These are phyloP conservation scores for Pampus argenteus DNA, from an alignment of 2,797 vertebrate genomes.

Conservation along the genomic window DNA sequence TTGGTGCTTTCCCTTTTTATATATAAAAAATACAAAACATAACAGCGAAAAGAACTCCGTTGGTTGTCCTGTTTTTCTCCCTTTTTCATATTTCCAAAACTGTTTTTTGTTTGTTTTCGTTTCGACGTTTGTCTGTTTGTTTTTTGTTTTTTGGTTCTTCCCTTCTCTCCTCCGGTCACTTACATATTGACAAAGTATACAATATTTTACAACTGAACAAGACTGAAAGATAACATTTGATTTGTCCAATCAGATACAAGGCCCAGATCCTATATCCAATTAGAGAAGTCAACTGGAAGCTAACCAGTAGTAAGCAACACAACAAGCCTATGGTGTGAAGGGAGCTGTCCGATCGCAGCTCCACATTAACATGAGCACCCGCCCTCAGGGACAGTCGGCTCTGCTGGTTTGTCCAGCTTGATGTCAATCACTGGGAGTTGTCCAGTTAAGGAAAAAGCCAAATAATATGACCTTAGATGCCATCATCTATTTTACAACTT, in stretches of 20 bases:
- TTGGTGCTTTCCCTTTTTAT: conserved; percentile 89
- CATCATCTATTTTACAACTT: no score
- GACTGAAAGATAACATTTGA: conserved; percentile 86
- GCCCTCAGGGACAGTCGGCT: conserved; percentile 89
- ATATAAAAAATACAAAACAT: conserved; percentile 96
- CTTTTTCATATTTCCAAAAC: conserved; percentile 79
- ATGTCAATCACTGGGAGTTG: conserved; percentile 90
- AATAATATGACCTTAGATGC: not conserved
- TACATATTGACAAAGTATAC: conserved; percentile 93
- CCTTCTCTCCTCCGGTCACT: conserved; percentile 86
- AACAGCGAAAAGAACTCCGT: conserved; percentile 84
- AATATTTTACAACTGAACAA: conserved; percentile 93
- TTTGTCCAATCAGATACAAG: conserved; percentile 85
- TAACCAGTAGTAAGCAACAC: conserved; percentile 95
- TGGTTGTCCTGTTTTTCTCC: conserved; percentile 70
- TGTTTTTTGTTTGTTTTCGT: conserved; percentile 70
- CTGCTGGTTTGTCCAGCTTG: conserved; percentile 92
- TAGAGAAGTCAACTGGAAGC: conserved; percentile 90
- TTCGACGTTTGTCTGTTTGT: conserved; percentile 68
- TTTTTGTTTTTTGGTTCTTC: conserved; percentile 64
- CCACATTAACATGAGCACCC: conserved; percentile 94
- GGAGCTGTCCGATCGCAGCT: conserved; percentile 82
- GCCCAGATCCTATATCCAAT: conserved; percentile 86
- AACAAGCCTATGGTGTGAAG: conserved; percentile 91
- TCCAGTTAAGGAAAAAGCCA: conserved; percentile 64